phyloP scores from a whole-genome alignment of 2,797 vertebrate genomes.

The Octomys mimax region DNA sequence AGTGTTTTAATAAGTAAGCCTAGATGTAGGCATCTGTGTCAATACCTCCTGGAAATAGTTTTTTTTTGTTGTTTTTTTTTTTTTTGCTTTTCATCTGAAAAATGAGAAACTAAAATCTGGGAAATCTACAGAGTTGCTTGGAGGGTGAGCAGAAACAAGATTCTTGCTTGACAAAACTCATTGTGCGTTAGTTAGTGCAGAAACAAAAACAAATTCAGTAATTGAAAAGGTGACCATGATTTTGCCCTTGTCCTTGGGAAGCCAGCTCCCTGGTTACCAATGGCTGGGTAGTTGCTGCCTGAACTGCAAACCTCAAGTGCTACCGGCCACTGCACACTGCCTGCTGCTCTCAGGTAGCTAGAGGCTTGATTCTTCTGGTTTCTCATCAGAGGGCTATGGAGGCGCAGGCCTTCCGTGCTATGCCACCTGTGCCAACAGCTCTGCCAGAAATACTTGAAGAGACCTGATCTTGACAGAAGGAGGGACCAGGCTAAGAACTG shows the following conservation, averaged over 20 bases:
- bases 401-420: conserved; percentile 97
- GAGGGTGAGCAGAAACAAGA: conserved; percentile 81
- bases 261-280: conserved; percentile 89
- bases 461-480: conserved; percentile 99
- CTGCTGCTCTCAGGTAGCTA: conserved; percentile 91
- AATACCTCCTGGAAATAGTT: conserved; percentile 92
- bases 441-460: conserved; percentile 99
- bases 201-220: conserved; percentile 97
- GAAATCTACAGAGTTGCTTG: conserved; percentile 93
- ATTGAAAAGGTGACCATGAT: conserved; percentile 98
- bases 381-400: conserved; percentile 98
- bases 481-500: conserved; percentile 96
- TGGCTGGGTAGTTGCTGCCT: conserved; percentile 83
- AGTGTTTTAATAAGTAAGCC: conserved; percentile 90
- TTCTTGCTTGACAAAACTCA: conserved; percentile 91
- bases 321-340: conserved; percentile 3
- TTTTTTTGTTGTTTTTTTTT: conserved; percentile 91
- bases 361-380: conserved; percentile 98
- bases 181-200: conserved; percentile 98
- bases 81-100: conserved; percentile 91
- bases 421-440: conserved; percentile 99
- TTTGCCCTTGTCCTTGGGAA: conserved; percentile 91
- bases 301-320: conserved; percentile 65
- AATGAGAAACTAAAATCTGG: conserved; percentile 92
- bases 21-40: conserved; percentile 90